phyloP scores from a whole-genome alignment of 2,113 vertebrate genomes.

The Myiozetetes cayanensis region DNA sequence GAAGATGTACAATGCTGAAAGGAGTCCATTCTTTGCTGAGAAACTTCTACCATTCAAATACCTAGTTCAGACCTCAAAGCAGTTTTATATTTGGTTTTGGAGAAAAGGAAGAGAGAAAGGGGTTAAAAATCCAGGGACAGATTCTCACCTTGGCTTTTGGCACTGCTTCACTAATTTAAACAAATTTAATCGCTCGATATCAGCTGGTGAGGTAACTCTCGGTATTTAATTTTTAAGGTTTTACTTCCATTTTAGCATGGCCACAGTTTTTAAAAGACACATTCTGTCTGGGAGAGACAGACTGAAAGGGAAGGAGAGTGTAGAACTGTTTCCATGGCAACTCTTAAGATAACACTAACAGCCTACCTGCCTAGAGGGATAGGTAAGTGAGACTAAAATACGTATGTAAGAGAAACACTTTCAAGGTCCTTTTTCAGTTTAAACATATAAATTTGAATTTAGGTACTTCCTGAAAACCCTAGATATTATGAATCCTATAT shows the following conservation, averaged over 20 bases:
- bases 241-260: slow-evolving; percentile 62
- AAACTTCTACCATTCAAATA: not conserved
- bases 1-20: not conserved
- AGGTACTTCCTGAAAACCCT: slow-evolving; percentile 21
- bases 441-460: slow-evolving; percentile 65
- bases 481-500: slow-evolving; percentile 30
- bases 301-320: slow-evolving; percentile 24
- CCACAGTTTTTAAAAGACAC: slow-evolving; percentile 57
- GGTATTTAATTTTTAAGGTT: slow-evolving; percentile 41
- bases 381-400: slow-evolving; percentile 68
- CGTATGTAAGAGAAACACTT: slow-evolving; percentile 54
- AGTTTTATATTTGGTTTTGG: not conserved
- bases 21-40: not conserved
- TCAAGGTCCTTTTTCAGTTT: slow-evolving; percentile 39
- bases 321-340: slow-evolving; percentile 75
- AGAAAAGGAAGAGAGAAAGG: not conserved
- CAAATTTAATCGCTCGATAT: not conserved
- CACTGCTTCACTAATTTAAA: not conserved
- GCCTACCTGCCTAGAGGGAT: slow-evolving; percentile 59
- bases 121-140: not conserved
- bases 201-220: not conserved
- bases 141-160: not conserved
- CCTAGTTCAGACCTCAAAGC: not conserved
- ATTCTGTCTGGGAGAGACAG: slow-evolving; percentile 39
- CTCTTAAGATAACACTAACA: slow-evolving; percentile 59